Percentiles rank a stretch among this genome's conserved stretches.
These are phyloP conservation scores for Solea solea DNA, from an alignment of 2,113 vertebrate genomes.

Conservation along the genomic window DNA sequence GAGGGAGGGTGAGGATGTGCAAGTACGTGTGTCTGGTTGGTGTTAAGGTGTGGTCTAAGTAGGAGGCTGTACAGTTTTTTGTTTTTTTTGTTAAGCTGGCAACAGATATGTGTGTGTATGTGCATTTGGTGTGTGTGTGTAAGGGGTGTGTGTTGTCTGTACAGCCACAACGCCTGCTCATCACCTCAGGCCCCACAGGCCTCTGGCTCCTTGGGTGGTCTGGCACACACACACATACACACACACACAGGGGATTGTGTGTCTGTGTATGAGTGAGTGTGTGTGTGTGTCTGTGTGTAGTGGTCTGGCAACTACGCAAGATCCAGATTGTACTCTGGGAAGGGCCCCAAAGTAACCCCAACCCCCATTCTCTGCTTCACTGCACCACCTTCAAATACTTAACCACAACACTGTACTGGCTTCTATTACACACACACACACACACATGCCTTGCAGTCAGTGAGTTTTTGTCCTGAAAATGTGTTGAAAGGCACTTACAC, in stretches of 20 bases:
- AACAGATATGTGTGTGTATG: slow-evolving; percentile 41
- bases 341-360: slow-evolving; percentile 82
- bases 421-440: slow-evolving; percentile 62
- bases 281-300: slow-evolving; percentile 53
- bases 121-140: slow-evolving; percentile 38
- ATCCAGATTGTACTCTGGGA: slow-evolving; percentile 83
- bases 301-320: slow-evolving; percentile 85
- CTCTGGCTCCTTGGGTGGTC: slow-evolving; percentile 78
- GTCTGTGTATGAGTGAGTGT: slow-evolving; percentile 30
- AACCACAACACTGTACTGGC: slow-evolving; percentile 74
- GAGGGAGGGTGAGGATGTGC: slow-evolving; percentile 37
- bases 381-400: slow-evolving; percentile 81
- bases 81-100: slow-evolving; percentile 19
- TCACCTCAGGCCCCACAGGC: slow-evolving; percentile 85
- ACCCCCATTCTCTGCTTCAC: slow-evolving; percentile 73
- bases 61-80: slow-evolving; percentile 40
- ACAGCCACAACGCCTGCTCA: slow-evolving; percentile 81
- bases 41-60: slow-evolving; percentile 68
- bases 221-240: slow-evolving; percentile 56
- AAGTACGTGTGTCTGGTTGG: slow-evolving; percentile 49
- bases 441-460: slow-evolving; percentile 14
- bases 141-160: slow-evolving; percentile 74
- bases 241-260: slow-evolving; percentile 46
- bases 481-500: slow-evolving; percentile 56
- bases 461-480: slow-evolving; percentile 52